Percentiles rank a stretch among this genome's conserved stretches.
Evolutionary conservation across 1,140 invertebrate genomes (phyloP).

Genomic region (Drosophila neocordata): DNA sequence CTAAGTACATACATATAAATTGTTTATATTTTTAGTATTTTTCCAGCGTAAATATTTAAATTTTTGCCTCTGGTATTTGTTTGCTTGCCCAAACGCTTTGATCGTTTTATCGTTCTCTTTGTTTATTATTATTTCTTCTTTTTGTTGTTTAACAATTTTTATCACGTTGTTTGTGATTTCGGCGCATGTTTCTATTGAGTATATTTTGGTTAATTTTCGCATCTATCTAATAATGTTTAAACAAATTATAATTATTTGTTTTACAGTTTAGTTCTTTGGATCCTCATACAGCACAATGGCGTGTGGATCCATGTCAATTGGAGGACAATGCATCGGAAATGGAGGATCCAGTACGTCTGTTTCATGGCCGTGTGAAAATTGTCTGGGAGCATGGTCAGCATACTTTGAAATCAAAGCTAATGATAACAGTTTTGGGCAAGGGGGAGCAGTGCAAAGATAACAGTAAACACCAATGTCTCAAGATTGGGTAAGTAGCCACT

Average conservation of each 20-base stretch:
- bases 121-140: slow-evolving; percentile 22
- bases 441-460: slow-evolving; percentile 73
- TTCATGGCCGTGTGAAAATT: slow-evolving; percentile 73
- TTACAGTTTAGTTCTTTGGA: slow-evolving; percentile 78
- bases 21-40: slow-evolving; percentile 56
- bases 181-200: slow-evolving; percentile 35
- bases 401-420: slow-evolving; percentile 72
- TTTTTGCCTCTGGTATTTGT: slow-evolving; percentile 47
- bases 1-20: neutral
- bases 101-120: slow-evolving; percentile 38
- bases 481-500: slow-evolving; percentile 65
- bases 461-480: slow-evolving; percentile 74
- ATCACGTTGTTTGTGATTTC: slow-evolving; percentile 49
- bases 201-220: slow-evolving; percentile 42
- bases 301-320: slow-evolving; percentile 79
- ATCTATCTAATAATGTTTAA: slow-evolving; percentile 29
- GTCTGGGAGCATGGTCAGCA: slow-evolving; percentile 76
- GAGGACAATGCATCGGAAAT: slow-evolving; percentile 73
- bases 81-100: slow-evolving; percentile 39
- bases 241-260: slow-evolving; percentile 14
- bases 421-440: slow-evolving; percentile 78
- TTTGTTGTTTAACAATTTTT: slow-evolving; percentile 52
- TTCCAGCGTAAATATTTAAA: slow-evolving; percentile 69
- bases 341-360: slow-evolving; percentile 78
- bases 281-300: slow-evolving; percentile 77